Evolutionary conservation across 1,140 invertebrate genomes (phyloP).

Genomic region (Sycobia sp.): DNA sequence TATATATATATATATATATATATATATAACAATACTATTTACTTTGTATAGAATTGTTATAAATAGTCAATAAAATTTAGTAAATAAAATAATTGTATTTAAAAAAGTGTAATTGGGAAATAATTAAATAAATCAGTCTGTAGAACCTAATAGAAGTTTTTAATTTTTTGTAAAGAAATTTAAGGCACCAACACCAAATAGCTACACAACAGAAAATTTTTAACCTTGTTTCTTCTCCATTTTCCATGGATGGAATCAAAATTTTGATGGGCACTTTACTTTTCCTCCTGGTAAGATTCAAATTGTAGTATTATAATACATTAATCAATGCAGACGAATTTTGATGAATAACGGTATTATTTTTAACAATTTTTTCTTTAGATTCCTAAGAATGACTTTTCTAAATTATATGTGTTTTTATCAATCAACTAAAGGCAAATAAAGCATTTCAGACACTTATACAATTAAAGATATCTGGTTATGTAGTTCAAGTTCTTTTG

Average conservation of each 20-base stretch:
- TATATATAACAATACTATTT: not conserved
- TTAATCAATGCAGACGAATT: too few species aligned
- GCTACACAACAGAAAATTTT: slow-evolving; percentile 47
- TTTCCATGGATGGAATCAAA: slow-evolving; percentile 53
- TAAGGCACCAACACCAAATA: slow-evolving; percentile 46
- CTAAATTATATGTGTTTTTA: too few species aligned
- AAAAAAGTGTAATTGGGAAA: too few species aligned
- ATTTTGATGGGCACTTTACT: slow-evolving; percentile 60
- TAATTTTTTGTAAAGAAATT: slow-evolving; percentile 8
- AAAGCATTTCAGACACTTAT: too few species aligned
- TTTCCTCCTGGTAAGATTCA: slow-evolving; percentile 59
- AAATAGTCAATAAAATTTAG: not conserved
- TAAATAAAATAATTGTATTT: too few species aligned
- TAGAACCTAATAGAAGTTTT: not conserved
- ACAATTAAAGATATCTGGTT: not conserved
- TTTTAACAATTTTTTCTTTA: too few species aligned
- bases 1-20: not conserved
- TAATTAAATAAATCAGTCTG: not conserved
- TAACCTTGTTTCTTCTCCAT: slow-evolving; percentile 57
- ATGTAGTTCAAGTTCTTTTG: slow-evolving; percentile 25
- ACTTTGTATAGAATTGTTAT: not conserved
- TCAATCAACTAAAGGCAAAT: too few species aligned
- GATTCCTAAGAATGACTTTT: too few species aligned
- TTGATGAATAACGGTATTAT: too few species aligned
- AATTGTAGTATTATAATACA: slow-evolving; percentile 38